A percentile compares a stretch with the other conserved stretches of the same genome.
Conservation (phyloP, 2,113 vertebrate species). For the Tenebrosternarchus preto region DNA sequence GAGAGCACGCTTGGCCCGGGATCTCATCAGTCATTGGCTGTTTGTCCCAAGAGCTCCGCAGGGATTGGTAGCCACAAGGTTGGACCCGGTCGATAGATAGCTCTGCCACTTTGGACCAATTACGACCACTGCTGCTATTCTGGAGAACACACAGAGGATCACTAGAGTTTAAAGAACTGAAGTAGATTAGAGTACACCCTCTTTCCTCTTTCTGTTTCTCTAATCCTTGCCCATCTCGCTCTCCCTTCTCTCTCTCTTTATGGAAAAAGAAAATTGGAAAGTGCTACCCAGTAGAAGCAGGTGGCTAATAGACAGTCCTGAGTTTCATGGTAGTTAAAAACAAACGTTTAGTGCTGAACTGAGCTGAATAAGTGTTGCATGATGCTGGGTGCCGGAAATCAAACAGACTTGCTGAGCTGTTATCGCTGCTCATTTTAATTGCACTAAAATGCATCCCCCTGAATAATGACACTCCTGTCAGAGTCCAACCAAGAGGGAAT, state of each 20-base stretch:
- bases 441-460: conserved; percentile 47
- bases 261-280: too few relatives aligned
- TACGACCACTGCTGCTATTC: conserved; percentile 33
- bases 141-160: not conserved
- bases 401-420: conserved; percentile 38
- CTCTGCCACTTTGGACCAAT: conserved; percentile 26
- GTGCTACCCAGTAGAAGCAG: too few relatives aligned
- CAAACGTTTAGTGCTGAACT: not conserved
- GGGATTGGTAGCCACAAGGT: not conserved
- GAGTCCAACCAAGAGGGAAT: conserved; percentile 2
- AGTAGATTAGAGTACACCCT: not conserved
- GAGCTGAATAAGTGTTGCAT: conserved; percentile 2
- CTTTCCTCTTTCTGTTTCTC: not conserved
- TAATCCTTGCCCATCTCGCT: not conserved
- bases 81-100: conserved; percentile 8
- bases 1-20: not conserved
- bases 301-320: too few relatives aligned
- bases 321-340: not conserved
- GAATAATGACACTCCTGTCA: conserved; percentile 42
- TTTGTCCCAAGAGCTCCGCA: not conserved
- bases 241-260: not conserved
- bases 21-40: conserved; percentile 10
- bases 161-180: not conserved
- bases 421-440: conserved; percentile 35
- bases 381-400: not conserved